phyloP scores from a whole-genome alignment of 2,797 vertebrate genomes.

The Spinus pinus region DNA sequence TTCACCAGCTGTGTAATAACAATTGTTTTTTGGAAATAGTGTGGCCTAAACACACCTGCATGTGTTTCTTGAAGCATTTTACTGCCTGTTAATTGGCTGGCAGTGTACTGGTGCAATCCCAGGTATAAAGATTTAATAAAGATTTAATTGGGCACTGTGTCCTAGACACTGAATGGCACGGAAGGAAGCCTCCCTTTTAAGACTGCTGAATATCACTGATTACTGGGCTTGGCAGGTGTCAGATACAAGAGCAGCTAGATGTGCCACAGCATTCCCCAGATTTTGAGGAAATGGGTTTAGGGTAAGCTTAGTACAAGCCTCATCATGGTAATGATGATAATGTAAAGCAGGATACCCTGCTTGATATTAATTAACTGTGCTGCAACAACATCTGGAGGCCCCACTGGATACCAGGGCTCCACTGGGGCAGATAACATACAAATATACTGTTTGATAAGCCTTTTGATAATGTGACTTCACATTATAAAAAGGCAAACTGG shows the following conservation, averaged over 20 bases:
- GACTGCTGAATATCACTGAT: neutral
- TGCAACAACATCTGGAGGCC: neutral
- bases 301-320: neutral
- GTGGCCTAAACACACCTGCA: neutral
- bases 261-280: neutral
- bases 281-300: neutral
- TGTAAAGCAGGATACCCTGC: neutral
- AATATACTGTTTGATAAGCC: neutral
- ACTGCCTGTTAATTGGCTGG: constrained; percentile 1
- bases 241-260: neutral
- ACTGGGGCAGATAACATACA: neutral
- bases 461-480: neutral
- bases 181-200: neutral
- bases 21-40: neutral
- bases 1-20: neutral
- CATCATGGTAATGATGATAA: neutral
- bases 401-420: neutral
- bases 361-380: constrained; percentile 14
- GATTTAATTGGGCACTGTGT: neutral
- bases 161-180: neutral
- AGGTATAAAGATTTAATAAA: neutral
- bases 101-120: neutral
- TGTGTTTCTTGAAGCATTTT: constrained; percentile 1
- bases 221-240: neutral
- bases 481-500: neutral